Evolutionary conservation across 2,888 invertebrate genomes (phyloP), one percentile per base, ranked within the genome.

Genomic region (Tenthredo notha): DNA sequence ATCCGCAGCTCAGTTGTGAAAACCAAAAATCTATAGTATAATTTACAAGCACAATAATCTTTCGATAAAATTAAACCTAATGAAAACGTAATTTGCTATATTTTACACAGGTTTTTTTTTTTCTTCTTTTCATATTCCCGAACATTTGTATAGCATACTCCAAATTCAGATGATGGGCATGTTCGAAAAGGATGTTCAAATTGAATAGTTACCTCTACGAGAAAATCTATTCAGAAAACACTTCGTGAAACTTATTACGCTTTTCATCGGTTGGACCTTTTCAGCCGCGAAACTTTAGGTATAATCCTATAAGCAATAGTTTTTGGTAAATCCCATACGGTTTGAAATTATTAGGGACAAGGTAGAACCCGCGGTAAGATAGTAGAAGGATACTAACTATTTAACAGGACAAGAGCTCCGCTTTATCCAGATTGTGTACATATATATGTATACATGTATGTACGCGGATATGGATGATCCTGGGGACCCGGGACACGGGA

Each of bases 391-490:
- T 50, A 50, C 77, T 77, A 77, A 50, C 77, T 77, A 77, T 77
- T 77, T 77, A 54, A 77, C 29, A 29, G 77, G 50, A 47, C 47
- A 77, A 54, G 77, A 47, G 77, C 29, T 77, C 54, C 50, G 50
- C n/a, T 77, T 77, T 77, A 54, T 77, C 77, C 77, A 54, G 47
- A 29, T 77, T 77, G 54, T 54, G 50, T 54, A 54, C 15, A 50
- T 29, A 40, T 72, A 72, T 40, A 43, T 43, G 21, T 61, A 61
- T 61, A 61, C 61, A 61, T 4, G 61, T 25, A 54, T 54, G 54
- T 77, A 50, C 29, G 54, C 18, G 54, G 77, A 77, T 54, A 77
- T 77, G 77, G 77, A 77, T 77, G 77, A 77, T 77, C 77, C 77
- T 40, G 47, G 77, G 77, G 33, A 77, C 54, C 77, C 29, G 77